These are phyloP conservation scores for Liparis tanakae DNA, from an alignment of 2,797 vertebrate genomes.

Conservation along the genomic window DNA sequence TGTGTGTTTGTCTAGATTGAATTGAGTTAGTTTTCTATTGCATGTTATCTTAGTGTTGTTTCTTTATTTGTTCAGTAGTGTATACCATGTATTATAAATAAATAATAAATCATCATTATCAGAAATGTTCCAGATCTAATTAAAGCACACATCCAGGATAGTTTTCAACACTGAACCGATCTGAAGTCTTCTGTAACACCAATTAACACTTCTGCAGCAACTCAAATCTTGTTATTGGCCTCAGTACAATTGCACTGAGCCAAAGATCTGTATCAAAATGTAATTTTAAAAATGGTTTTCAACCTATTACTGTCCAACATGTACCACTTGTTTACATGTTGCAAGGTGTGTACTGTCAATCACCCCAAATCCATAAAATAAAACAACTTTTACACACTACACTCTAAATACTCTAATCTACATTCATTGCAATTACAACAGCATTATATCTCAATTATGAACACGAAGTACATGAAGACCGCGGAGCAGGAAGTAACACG, in stretches of 20 bases:
- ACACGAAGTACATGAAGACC: not conserved
- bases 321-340: not conserved
- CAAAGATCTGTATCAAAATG: not conserved
- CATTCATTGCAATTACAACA: not conserved
- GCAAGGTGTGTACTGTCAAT: not conserved
- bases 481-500: not conserved
- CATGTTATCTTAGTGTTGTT: not conserved
- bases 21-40: not conserved
- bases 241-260: not conserved
- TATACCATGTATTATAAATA: not conserved
- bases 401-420: not conserved
- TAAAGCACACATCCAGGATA: not conserved
- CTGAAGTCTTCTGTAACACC: not conserved
- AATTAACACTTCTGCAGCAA: constrained; percentile 27
- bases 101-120: not conserved
- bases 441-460: not conserved
- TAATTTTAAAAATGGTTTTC: not conserved
- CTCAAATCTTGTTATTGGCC: not conserved
- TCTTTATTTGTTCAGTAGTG: not conserved
- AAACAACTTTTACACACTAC: not conserved
- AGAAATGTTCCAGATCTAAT: not conserved
- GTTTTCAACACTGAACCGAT: constrained; percentile 3
- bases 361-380: constrained; percentile 5
- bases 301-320: not conserved
- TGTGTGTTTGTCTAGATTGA: not conserved